phyloP scores from a whole-genome alignment of 2,113 vertebrate species.

The Lagopus leucura region DNA sequence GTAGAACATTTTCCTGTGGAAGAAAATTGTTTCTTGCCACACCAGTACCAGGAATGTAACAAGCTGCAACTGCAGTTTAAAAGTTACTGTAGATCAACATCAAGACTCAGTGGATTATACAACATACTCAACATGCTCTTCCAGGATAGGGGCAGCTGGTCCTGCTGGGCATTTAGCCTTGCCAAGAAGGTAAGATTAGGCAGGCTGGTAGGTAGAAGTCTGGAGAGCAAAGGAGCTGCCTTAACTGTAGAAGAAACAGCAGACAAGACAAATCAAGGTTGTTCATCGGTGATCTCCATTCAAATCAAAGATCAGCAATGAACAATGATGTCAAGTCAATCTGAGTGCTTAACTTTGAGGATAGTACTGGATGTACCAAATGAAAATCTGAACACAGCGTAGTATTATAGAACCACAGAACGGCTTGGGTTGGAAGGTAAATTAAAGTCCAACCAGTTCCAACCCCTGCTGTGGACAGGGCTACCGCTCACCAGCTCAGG shows the following conservation, averaged over 20 bases:
- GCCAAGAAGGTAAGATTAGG: conserved; percentile 24
- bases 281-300: background rate
- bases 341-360: background rate
- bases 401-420: background rate
- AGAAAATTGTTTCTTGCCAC: background rate
- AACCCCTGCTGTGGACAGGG: background rate
- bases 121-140: background rate
- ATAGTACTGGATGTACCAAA: background rate
- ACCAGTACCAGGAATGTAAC: background rate
- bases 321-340: background rate
- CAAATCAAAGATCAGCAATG: background rate
- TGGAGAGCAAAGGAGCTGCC: background rate
- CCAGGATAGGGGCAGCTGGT: background rate
- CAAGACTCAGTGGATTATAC: background rate
- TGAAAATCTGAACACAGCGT: background rate
- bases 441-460: background rate
- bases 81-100: background rate
- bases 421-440: background rate
- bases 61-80: background rate
- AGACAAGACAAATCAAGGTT: background rate
- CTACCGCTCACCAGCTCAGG: background rate
- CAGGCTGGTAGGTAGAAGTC: conserved; percentile 28
- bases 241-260: background rate
- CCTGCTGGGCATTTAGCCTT: background rate
- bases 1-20: background rate